Conservation (phyloP, 37 sponge, comb jelly and placozoan genomes). For the Cladorhizidae sp. region DNA sequence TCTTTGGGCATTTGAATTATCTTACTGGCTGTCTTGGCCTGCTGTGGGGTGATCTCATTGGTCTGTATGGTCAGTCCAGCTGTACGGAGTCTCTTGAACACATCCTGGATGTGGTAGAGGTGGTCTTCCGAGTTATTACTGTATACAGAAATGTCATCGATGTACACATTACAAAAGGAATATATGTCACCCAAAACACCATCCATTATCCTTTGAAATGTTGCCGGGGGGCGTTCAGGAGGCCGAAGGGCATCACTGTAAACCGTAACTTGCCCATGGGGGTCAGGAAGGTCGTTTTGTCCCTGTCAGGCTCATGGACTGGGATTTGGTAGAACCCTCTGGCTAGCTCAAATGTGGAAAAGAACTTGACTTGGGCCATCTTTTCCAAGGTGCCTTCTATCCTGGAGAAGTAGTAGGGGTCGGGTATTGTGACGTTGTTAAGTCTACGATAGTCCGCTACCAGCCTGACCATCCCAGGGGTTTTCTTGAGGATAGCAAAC, state of each 20-base stretch:
- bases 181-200: neutral
- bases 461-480: neutral
- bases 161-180: conserved; percentile 20
- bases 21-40: conserved; percentile 16
- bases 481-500: neutral
- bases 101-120: conserved; percentile 8
- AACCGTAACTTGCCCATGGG: conserved; percentile 48
- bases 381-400: neutral
- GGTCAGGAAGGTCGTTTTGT: conserved; percentile 29
- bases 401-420: conserved; percentile 7
- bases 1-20: neutral
- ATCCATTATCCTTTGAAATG: conserved; percentile 65
- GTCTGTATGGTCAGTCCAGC: too few species aligned
- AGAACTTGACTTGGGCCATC: neutral
- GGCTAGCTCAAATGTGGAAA: neutral
- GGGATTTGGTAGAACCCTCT: conserved; percentile 12
- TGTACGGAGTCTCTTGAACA: neutral
- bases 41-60: neutral
- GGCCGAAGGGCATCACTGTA: conserved; percentile 75
- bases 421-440: neutral
- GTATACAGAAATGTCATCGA: conserved; percentile 46
- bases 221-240: conserved; percentile 54
- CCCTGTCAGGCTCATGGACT: neutral
- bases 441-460: neutral
- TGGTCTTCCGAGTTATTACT: conserved; percentile 42